phyloP scores from a whole-genome alignment of 1,140 invertebrate species.

The honey bee (Apis mellifera) region DNA sequence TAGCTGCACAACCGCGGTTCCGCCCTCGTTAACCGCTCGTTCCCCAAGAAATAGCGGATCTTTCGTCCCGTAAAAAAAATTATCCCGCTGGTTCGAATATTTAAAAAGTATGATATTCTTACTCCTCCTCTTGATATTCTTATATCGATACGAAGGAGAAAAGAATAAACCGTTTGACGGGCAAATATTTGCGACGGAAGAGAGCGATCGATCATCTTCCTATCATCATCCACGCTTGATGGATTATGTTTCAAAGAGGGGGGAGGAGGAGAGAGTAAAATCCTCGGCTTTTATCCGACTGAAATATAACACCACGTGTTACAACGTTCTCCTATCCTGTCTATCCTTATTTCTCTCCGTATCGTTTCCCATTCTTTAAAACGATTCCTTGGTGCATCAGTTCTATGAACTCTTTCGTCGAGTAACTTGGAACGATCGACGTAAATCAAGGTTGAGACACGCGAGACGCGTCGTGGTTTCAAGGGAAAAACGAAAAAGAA shows the following conservation, averaged over 20 bases:
- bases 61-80: neutral
- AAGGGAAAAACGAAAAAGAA: conserved; percentile 30
- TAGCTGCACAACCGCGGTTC: no score
- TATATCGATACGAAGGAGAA: neutral
- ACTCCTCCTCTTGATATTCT: neutral
- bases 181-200: conserved; percentile 9
- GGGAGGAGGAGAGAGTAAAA: neutral
- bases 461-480: neutral
- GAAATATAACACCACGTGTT: neutral
- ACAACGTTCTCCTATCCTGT: neutral
- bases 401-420: neutral
- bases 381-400: no score
- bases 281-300: neutral
- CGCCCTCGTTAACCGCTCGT: conserved; percentile 3
- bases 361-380: no score
- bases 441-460: neutral
- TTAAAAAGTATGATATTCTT: neutral
- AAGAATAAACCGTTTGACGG: neutral
- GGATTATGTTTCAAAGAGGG: neutral
- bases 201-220: neutral
- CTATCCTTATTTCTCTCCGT: neutral
- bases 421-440: neutral
- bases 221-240: neutral
- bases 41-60: neutral
- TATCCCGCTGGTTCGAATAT: neutral